Evolutionary conservation across 1,140 invertebrate species (phyloP).

Genomic region (Leptopilina clavipes): DNA sequence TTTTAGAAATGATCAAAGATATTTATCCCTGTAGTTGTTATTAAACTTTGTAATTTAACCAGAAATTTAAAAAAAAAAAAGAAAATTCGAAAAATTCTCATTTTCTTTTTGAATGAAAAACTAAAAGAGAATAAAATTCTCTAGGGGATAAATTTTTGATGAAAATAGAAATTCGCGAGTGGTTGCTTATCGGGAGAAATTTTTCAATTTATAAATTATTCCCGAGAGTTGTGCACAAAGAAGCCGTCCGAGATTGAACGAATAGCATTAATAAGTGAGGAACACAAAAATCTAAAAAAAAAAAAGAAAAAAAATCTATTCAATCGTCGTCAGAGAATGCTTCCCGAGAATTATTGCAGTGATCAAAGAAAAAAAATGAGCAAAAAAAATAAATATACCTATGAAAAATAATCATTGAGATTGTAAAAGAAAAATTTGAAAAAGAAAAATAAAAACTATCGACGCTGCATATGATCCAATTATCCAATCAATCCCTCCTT

Average conservation of each 20-base stretch:
- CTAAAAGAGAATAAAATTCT: neutral
- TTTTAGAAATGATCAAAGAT: neutral
- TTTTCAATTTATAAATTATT: neutral
- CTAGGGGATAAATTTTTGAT: neutral
- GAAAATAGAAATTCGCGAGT: neutral
- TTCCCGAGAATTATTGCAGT: constrained; percentile 25
- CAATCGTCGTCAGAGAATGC: constrained; percentile 29
- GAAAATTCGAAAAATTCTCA: neutral
- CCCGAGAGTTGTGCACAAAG: constrained; percentile 14
- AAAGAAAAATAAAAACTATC: constrained; percentile 46
- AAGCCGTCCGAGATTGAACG: constrained; percentile 42
- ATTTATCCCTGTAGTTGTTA: neutral
- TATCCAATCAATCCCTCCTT: constrained; percentile 57
- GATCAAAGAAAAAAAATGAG: neutral
- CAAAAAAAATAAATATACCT: neutral
- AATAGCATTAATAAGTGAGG: constrained; percentile 37
- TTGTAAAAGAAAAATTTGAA: constrained; percentile 39
- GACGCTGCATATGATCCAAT: constrained; percentile 44
- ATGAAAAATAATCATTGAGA: neutral
- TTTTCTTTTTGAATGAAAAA: neutral
- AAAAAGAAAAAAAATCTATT: neutral
- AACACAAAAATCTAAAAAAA: constrained; percentile 5
- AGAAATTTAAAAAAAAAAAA: neutral
- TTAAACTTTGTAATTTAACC: neutral
- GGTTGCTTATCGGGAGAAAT: neutral